These are phyloP conservation scores for Menidia beryllina DNA, from an alignment of 2,113 vertebrate species.

Conservation along the genomic window DNA sequence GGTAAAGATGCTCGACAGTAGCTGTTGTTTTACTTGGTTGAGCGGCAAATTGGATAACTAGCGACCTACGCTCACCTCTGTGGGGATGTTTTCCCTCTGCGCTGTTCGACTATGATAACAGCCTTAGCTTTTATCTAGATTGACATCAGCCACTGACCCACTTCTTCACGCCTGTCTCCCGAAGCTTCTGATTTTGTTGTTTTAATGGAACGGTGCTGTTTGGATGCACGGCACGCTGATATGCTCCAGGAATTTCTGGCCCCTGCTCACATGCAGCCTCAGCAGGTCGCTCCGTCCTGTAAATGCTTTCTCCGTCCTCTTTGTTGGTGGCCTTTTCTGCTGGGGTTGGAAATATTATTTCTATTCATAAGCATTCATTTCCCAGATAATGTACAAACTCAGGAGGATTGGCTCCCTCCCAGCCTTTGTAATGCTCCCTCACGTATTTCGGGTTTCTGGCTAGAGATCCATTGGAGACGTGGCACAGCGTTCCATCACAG, in stretches of 20 bases:
- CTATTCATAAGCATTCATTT: not conserved
- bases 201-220: slow-evolving; percentile 15
- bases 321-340: not conserved
- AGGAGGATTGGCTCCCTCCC: not conserved
- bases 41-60: slow-evolving; percentile 61
- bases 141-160: not conserved
- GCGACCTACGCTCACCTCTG: slow-evolving; percentile 25
- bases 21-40: slow-evolving; percentile 56
- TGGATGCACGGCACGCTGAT: not conserved
- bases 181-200: slow-evolving; percentile 9
- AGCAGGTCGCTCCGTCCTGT: no score
- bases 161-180: slow-evolving; percentile 14
- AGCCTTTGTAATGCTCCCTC: not conserved
- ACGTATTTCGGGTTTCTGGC: no score
- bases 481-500: no score
- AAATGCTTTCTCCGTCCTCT: not conserved
- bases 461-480: no score
- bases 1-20: slow-evolving; percentile 26
- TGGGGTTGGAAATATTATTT: not conserved
- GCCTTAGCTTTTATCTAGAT: slow-evolving; percentile 24
- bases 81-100: slow-evolving; percentile 3
- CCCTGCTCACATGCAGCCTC: no score
- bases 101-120: slow-evolving; percentile 26
- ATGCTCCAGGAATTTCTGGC: not conserved
- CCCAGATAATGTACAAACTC: not conserved